Evolutionary conservation across 2,113 vertebrate genomes (phyloP).

Genomic region (Sylvietta virens): DNA sequence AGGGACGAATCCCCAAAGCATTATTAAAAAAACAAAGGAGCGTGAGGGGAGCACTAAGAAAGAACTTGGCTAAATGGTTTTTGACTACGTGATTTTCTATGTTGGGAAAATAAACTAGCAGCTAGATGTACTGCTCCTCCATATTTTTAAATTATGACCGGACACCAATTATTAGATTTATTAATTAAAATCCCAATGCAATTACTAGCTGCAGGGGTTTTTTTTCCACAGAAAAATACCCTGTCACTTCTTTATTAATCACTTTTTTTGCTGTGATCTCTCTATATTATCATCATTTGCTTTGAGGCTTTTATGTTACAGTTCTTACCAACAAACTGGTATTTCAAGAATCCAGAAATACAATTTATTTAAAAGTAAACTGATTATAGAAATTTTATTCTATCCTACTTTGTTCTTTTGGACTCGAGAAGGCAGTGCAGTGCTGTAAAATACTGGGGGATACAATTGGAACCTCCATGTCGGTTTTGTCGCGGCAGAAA

Average conservation of each 20-base stretch:
- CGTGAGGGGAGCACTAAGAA: background rate
- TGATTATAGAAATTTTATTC: background rate
- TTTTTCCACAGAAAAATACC: background rate
- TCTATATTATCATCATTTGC: background rate
- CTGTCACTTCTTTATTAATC: background rate
- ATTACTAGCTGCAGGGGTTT: background rate
- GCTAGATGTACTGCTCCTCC: background rate
- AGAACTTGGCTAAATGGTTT: background rate
- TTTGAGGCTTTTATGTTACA: background rate
- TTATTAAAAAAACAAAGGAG: background rate
- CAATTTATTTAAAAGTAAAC: background rate
- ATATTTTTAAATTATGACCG: background rate
- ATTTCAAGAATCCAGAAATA: background rate
- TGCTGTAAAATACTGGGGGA: background rate
- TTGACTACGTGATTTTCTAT: background rate
- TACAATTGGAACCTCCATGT: background rate
- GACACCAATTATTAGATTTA: background rate
- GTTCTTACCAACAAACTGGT: background rate
- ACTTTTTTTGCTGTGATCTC: background rate
- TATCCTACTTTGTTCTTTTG: background rate
- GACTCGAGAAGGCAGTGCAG: background rate
- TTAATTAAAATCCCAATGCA: background rate
- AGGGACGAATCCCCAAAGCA: background rate
- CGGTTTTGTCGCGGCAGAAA: background rate
- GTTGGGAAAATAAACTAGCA: background rate